These are phyloP conservation scores for Deroplatys truncata DNA, from an alignment of 2,888 invertebrate genomes.

Conservation along the genomic window DNA sequence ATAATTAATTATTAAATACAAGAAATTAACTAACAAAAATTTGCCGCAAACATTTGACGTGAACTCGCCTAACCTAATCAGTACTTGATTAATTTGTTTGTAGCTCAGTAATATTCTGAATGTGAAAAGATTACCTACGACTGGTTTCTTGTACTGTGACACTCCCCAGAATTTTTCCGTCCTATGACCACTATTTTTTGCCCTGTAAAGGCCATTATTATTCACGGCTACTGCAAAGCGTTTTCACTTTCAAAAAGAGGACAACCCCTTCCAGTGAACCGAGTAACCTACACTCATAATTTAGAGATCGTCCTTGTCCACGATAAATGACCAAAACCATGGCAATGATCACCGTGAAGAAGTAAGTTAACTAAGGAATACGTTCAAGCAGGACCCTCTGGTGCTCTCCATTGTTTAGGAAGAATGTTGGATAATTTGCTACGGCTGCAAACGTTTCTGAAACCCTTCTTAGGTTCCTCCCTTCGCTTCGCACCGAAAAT, in stretches of 20 bases:
- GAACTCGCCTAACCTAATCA: no score
- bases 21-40: no score
- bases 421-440: conserved; percentile 11
- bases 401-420: neutral
- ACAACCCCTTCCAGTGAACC: neutral
- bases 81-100: no score
- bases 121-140: no score
- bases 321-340: neutral
- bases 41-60: no score
- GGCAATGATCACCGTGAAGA: neutral
- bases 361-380: neutral
- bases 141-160: no score
- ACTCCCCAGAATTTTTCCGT: no score
- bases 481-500: neutral
- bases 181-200: no score
- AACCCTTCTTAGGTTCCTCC: neutral
- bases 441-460: neutral
- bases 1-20: no score
- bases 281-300: neutral
- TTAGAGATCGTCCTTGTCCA: neutral
- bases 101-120: no score
- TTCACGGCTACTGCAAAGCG: neutral
- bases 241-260: neutral
- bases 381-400: neutral
- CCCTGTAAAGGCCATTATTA: neutral